Conservation (phyloP, 1,140 invertebrate species). For the Hyles euphorbiae region DNA sequence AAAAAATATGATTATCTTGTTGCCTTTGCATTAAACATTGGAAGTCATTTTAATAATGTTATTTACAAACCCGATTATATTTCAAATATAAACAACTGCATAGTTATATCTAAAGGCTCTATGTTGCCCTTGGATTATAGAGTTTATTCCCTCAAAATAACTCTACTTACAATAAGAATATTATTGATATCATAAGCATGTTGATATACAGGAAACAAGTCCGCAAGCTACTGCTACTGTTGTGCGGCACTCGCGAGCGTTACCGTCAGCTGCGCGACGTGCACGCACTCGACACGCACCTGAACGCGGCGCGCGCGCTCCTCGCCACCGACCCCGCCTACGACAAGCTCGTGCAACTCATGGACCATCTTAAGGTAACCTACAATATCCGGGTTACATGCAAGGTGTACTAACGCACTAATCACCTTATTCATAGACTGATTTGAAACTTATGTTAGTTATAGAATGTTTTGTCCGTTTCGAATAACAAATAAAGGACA, state of each 20-base stretch:
- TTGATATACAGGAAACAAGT: slow-evolving; percentile 79
- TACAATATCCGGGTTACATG: neutral
- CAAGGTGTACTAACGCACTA: too few relatives aligned
- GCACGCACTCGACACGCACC: slow-evolving; percentile 90
- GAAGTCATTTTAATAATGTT: neutral
- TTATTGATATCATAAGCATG: neutral
- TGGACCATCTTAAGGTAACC: slow-evolving; percentile 91
- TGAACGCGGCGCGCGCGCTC: slow-evolving; percentile 79
- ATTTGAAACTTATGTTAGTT: too few relatives aligned
- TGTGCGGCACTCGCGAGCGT: slow-evolving; percentile 97
- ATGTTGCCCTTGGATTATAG: too few relatives aligned
- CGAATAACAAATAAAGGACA: too few relatives aligned
- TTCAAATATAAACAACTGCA: too few relatives aligned
- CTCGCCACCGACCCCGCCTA: slow-evolving; percentile 82
- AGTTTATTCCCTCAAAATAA: too few relatives aligned
- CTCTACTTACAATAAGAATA: neutral
- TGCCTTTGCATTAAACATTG: too few relatives aligned
- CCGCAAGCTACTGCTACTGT: slow-evolving; percentile 92
- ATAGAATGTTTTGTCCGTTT: too few relatives aligned
- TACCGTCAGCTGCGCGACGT: slow-evolving; percentile 95
- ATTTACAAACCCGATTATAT: neutral
- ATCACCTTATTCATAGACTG: too few relatives aligned
- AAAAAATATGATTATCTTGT: too few relatives aligned
- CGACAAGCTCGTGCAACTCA: slow-evolving; percentile 92
- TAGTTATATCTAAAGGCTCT: too few relatives aligned